A percentile compares a stretch with the other conserved stretches of the same genome.
phyloP scores from a whole-genome alignment of 2,797 vertebrate species.

The Masticophis lateralis region DNA sequence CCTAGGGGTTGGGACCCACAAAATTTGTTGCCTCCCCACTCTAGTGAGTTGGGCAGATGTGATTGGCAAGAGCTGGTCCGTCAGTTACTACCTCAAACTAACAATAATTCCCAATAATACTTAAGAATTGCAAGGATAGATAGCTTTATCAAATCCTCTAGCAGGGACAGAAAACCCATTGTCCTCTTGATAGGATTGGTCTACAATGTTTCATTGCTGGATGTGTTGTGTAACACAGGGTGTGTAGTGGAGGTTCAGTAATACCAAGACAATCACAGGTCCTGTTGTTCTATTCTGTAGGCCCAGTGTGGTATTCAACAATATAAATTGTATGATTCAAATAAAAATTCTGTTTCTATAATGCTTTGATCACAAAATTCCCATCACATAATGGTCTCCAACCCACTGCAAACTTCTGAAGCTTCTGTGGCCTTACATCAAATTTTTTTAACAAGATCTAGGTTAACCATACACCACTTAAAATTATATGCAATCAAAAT shows the following conservation, averaged over 20 bases:
- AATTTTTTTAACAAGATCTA: background rate
- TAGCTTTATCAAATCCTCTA: background rate
- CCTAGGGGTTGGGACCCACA: no score
- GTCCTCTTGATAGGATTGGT: background rate
- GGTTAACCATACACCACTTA: background rate
- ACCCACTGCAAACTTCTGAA: background rate
- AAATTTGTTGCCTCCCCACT: no score
- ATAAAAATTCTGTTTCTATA: background rate
- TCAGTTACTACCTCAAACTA: background rate
- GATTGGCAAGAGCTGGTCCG: no score
- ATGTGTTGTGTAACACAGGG: background rate
- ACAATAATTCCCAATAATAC: background rate
- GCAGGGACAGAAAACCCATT: background rate
- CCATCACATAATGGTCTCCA: background rate
- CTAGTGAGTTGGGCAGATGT: no score
- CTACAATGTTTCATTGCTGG: background rate
- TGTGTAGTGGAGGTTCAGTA: background rate
- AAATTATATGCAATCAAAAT: background rate
- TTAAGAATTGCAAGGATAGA: background rate
- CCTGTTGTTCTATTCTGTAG: no score
- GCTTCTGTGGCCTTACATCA: background rate
- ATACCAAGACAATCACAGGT: background rate
- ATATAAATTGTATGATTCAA: background rate
- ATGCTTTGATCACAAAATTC: background rate
- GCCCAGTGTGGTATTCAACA: background rate